phyloP scores from a whole-genome alignment of 2,113 vertebrate genomes.

The Catagonus wagneri region DNA sequence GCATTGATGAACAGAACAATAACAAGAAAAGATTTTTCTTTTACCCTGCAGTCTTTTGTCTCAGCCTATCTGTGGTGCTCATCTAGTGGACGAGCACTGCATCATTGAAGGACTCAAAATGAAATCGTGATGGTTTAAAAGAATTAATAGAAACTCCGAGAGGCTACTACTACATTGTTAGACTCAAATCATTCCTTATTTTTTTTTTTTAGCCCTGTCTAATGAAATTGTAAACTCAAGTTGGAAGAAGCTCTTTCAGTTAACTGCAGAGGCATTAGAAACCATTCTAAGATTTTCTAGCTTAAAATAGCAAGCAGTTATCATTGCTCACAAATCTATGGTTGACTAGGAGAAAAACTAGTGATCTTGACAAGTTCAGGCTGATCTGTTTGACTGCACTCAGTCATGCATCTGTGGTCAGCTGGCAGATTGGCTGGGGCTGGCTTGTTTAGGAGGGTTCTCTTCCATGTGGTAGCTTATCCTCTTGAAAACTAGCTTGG shows the following conservation, averaged over 20 bases:
- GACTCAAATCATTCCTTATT: neutral
- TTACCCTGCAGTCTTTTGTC: neutral
- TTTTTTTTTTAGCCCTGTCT: neutral
- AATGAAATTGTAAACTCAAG: constrained; percentile 34
- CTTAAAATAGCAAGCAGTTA: neutral
- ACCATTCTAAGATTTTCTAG: neutral
- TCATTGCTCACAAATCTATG: neutral
- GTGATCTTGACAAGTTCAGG: neutral
- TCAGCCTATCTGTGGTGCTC: neutral
- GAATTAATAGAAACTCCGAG: neutral
- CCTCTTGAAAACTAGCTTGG: neutral
- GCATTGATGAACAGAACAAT: constrained; percentile 8
- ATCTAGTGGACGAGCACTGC: neutral
- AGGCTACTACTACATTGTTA: neutral
- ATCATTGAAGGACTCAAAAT: neutral
- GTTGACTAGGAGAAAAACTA: neutral
- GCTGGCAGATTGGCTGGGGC: neutral
- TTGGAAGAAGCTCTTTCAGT: neutral
- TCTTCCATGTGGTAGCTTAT: neutral
- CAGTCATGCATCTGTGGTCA: neutral
- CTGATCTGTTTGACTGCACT: neutral
- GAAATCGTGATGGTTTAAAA: neutral
- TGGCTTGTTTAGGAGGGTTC: neutral
- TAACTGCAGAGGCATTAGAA: neutral
- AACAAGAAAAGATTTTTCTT: neutral